phyloP scores from a whole-genome alignment of 2,113 vertebrate species.

The Eulemur rufifrons region DNA sequence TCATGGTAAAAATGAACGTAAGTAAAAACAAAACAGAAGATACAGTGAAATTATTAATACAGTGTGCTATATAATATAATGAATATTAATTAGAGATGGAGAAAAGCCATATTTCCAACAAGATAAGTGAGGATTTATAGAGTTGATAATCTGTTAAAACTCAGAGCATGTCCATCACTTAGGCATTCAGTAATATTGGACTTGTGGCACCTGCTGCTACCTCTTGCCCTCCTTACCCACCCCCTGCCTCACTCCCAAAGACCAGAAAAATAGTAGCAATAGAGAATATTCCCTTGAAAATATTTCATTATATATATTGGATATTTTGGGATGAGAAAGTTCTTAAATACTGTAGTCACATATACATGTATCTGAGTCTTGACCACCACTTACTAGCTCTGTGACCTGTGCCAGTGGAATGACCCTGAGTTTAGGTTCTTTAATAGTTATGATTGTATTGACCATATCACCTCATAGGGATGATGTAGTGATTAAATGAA shows the following conservation, averaged over 20 bases:
- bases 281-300: background rate
- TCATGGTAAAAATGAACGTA: conserved; percentile 40
- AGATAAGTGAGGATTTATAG: conserved; percentile 1
- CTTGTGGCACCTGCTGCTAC: background rate
- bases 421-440: background rate
- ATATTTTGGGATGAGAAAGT: background rate
- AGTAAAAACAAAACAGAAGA: conserved; percentile 30
- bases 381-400: background rate
- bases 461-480: background rate
- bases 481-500: conserved; percentile 28
- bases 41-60: background rate
- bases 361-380: background rate
- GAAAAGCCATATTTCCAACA: background rate
- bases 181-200: background rate
- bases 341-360: background rate
- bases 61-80: background rate
- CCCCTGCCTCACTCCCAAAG: background rate
- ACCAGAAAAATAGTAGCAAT: background rate
- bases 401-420: background rate
- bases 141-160: background rate
- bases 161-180: background rate
- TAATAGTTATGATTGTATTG: background rate
- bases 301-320: background rate
- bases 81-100: background rate
- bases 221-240: background rate